Percentiles rank a stretch among this genome's conserved stretches.
Evolutionary conservation across 2,888 invertebrate genomes (phyloP).

Genomic region (Nomada flava): DNA sequence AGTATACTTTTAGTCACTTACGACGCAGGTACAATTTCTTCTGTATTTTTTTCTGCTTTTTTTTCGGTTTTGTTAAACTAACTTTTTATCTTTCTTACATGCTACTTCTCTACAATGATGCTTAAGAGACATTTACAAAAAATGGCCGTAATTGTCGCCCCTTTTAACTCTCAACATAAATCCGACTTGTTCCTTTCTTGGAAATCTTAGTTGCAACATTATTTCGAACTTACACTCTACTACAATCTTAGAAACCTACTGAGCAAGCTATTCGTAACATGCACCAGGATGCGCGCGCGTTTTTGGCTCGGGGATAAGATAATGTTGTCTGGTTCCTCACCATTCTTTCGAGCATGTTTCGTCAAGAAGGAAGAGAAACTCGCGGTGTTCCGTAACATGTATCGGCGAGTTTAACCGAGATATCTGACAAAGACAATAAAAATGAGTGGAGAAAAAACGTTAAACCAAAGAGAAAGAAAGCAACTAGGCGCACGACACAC

Average conservation of each 20-base stretch:
- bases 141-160: conserved; percentile 61
- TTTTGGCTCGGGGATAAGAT: not conserved
- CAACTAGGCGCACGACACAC: not conserved
- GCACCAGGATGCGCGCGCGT: conserved; percentile 55
- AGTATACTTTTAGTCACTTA: conserved; percentile 71
- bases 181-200: conserved; percentile 46
- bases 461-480: not conserved
- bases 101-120: conserved; percentile 67
- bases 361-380: conserved; percentile 25
- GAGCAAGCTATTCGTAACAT: conserved; percentile 74
- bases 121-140: conserved; percentile 67
- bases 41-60: conserved; percentile 49
- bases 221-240: conserved; percentile 59
- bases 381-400: not conserved
- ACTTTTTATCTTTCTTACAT: conserved; percentile 59
- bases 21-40: conserved; percentile 80
- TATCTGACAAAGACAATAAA: not conserved
- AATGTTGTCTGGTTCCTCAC: not conserved
- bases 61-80: conserved; percentile 51
- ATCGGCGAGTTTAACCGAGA: not conserved
- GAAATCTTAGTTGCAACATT: conserved; percentile 30
- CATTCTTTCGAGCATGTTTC: not conserved
- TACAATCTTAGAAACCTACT: conserved; percentile 71
- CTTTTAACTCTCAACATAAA: conserved; percentile 32
- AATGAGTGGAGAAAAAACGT: not conserved